phyloP scores from a whole-genome alignment of 2,888 invertebrate species.

The Stenoptilia bipunctidactyla region DNA sequence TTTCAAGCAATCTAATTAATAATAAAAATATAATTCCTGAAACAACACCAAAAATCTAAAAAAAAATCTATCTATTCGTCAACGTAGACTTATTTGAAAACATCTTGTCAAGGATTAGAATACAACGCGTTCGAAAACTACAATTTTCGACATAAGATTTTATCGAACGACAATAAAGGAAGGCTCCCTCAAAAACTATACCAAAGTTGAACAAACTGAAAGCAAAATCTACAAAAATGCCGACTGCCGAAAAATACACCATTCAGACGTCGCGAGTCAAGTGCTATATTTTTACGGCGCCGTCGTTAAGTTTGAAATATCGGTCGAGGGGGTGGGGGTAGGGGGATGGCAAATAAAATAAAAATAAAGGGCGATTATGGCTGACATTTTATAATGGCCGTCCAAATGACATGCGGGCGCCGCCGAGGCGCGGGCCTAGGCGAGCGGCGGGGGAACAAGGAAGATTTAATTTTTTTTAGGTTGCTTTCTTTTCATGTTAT shows the following conservation, averaged over 20 bases:
- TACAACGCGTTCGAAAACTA: no score
- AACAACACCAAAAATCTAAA: no score
- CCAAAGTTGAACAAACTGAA: conserved; percentile 3
- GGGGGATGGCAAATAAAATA: conserved; percentile 56
- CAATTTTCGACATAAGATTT: no score
- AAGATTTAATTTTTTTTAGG: no score
- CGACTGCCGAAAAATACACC: conserved; percentile 25
- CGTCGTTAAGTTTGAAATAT: conserved; percentile 70
- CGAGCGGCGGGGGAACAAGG: no score
- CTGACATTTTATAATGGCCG: conserved; percentile 69
- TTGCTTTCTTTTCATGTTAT: no score
- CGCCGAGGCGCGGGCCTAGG: conserved; percentile 28
- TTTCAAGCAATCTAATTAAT: no score
- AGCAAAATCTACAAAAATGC: conserved; percentile 15
- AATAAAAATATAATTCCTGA: no score
- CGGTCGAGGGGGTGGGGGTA: conserved; percentile 30
- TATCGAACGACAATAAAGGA: no score
- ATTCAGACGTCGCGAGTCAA: conserved; percentile 49
- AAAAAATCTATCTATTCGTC: no score
- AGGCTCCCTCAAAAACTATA: background rate
- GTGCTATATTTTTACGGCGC: conserved; percentile 60
- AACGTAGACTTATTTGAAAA: no score
- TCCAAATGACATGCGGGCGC: conserved; percentile 67
- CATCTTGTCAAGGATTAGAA: no score
- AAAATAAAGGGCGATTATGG: conserved; percentile 66